Conservation (phyloP, 2,797 vertebrate species). For the Hydrolagus colliei region DNA sequence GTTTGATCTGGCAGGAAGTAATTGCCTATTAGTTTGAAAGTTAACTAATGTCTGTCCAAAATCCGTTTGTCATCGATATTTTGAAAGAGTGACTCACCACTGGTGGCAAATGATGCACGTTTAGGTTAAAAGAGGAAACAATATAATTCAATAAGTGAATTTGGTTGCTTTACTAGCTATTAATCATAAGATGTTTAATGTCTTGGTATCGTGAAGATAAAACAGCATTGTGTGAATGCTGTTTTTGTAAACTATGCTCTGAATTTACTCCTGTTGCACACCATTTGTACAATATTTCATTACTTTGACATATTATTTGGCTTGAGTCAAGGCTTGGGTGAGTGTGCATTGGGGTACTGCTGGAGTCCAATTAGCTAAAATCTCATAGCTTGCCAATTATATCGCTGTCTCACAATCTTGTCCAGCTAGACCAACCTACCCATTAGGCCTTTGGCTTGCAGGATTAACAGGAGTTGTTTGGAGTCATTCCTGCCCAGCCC, state of each 20-base stretch:
- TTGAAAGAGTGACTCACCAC: slow-evolving; percentile 1
- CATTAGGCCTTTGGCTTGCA: no score
- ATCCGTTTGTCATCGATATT: background rate
- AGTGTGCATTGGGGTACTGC: no score
- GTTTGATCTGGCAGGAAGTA: slow-evolving; percentile 3
- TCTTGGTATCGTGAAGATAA: background rate
- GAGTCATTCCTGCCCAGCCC: no score
- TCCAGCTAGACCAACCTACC: no score
- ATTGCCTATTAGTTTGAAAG: background rate
- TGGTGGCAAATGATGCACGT: background rate
- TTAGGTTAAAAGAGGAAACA: background rate
- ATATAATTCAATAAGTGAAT: background rate
- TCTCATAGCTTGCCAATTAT: no score
- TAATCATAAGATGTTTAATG: background rate
- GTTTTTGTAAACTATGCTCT: background rate
- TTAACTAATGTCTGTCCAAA: slow-evolving; percentile 1
- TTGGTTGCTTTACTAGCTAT: background rate
- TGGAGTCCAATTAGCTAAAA: no score
- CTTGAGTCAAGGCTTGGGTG: background rate
- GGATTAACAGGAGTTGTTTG: no score
- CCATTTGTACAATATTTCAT: background rate
- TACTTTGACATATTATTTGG: background rate
- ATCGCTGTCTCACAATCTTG: no score
- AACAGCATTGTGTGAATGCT: background rate
- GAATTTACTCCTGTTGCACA: background rate